These are phyloP conservation scores for Anadara kagoshimensis DNA, from an alignment of 1,140 invertebrate species.

Conservation along the genomic window DNA sequence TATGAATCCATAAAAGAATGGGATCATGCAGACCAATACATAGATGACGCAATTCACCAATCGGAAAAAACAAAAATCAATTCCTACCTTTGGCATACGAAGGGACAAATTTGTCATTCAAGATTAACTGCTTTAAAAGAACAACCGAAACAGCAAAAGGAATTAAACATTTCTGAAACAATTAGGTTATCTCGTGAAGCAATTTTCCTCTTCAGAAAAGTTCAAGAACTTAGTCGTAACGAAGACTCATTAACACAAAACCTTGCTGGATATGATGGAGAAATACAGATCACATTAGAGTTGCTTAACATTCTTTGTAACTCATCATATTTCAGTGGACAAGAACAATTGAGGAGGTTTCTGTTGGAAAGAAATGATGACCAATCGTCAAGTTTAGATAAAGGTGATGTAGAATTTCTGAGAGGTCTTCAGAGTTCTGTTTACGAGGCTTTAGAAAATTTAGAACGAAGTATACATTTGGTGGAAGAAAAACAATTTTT, in stretches of 20 bases:
- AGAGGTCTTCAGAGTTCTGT: no score
- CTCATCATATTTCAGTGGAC: no score
- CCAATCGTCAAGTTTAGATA: no score
- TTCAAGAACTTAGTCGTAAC: background rate
- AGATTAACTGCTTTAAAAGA: background rate
- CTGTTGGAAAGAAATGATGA: no score
- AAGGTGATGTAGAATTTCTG: no score
- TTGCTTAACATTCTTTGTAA: background rate
- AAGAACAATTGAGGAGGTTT: no score
- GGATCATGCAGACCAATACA: constrained; percentile 37
- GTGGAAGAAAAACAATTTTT: no score
- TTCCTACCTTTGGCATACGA: constrained; percentile 52
- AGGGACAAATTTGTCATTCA: constrained; percentile 44
- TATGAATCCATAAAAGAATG: constrained; percentile 42
- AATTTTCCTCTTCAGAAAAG: background rate
- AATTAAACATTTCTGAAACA: background rate
- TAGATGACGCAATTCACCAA: constrained; percentile 26
- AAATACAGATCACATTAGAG: background rate
- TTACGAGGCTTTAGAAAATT: no score
- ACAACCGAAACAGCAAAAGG: background rate
- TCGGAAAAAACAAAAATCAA: constrained; percentile 23
- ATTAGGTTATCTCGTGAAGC: background rate
- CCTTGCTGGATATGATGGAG: constrained; percentile 10
- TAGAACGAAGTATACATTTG: no score
- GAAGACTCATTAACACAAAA: constrained; percentile 7